phyloP scores from a whole-genome alignment of 1,140 invertebrate genomes.

The Drosophila simulans region DNA sequence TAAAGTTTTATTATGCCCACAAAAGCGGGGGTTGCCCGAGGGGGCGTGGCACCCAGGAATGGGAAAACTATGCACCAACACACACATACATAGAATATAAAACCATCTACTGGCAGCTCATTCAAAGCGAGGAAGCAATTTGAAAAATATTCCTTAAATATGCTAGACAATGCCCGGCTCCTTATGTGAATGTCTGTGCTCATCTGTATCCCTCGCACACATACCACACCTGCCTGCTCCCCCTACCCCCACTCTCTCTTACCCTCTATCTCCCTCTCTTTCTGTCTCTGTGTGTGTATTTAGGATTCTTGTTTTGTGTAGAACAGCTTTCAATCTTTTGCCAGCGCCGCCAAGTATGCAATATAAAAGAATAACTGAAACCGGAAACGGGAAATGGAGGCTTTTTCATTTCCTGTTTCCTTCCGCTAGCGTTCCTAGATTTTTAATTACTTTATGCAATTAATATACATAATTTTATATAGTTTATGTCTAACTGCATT shows the following conservation, averaged over 20 bases:
- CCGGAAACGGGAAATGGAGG: slow-evolving; percentile 17
- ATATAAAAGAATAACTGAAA: slow-evolving; percentile 13
- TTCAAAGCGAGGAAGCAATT: slow-evolving; percentile 55
- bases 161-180: slow-evolving; percentile 48
- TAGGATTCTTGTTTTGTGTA: slow-evolving; percentile 70
- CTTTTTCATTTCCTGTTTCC: slow-evolving; percentile 22
- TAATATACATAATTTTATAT: slow-evolving; percentile 49
- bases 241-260: slow-evolving; percentile 2
- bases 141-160: slow-evolving; percentile 39
- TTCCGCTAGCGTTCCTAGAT: slow-evolving; percentile 46
- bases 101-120: slow-evolving; percentile 51
- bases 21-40: slow-evolving; percentile 6
- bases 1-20: slow-evolving; percentile 73
- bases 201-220: slow-evolving; percentile 34
- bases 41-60: slow-evolving; percentile 23
- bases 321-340: slow-evolving; percentile 50
- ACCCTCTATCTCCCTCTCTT: slow-evolving; percentile 6
- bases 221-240: slow-evolving; percentile 35
- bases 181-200: slow-evolving; percentile 53
- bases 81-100: slow-evolving; percentile 31
- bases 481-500: slow-evolving; percentile 56
- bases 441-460: slow-evolving; percentile 47
- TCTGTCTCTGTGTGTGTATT: slow-evolving; percentile 20
- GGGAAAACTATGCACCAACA: slow-evolving; percentile 38
- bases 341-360: slow-evolving; percentile 45